Evolutionary conservation across 2,113 vertebrate species (phyloP).

Genomic region (Leucopternis melanops): DNA sequence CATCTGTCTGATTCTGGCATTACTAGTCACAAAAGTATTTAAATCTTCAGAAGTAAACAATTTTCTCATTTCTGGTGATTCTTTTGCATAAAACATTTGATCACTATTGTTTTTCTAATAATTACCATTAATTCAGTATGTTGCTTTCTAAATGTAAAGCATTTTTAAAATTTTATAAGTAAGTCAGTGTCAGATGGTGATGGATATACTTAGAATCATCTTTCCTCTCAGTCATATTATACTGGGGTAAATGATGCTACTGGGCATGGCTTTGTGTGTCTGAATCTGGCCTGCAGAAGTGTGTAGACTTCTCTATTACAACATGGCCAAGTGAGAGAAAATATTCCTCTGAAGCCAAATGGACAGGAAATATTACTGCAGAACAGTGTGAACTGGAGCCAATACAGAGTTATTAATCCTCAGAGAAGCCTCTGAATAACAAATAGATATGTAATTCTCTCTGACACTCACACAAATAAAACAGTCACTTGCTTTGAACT

Average conservation of each 20-base stretch:
- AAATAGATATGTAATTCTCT: neutral
- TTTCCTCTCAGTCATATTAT: neutral
- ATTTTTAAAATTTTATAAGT: neutral
- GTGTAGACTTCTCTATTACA: neutral
- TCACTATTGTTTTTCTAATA: neutral
- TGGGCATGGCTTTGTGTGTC: neutral
- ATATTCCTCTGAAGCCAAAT: neutral
- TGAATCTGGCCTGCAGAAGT: neutral
- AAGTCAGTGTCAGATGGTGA: neutral
- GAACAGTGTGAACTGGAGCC: neutral
- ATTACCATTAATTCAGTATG: neutral
- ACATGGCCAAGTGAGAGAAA: neutral
- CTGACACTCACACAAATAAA: neutral
- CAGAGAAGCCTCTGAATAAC: conserved; percentile 1
- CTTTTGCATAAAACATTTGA: neutral
- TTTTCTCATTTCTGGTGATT: neutral
- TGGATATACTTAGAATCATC: neutral
- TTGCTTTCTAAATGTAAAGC: neutral
- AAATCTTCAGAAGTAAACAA: neutral
- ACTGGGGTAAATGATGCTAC: neutral
- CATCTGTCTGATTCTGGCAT: neutral
- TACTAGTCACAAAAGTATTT: neutral
- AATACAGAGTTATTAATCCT: conserved; percentile 4
- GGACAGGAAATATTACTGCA: neutral
- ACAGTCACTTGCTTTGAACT: neutral